Conservation (phyloP, 2,797 vertebrate genomes). For the Falco berigora region DNA sequence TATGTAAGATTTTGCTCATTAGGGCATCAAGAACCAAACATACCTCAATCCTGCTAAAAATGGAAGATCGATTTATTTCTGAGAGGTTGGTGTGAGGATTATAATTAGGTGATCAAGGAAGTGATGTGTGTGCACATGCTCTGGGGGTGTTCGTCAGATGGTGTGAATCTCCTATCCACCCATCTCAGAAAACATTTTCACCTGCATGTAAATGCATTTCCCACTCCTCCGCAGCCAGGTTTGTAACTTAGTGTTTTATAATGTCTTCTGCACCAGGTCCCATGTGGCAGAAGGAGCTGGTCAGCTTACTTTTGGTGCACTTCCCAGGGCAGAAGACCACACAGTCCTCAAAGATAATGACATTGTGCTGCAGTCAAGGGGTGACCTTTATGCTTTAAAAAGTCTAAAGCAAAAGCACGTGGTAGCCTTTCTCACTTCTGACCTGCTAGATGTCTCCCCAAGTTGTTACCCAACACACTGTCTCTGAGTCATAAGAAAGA, state of each 20-base stretch:
- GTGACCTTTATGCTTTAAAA: not conserved
- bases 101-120: not conserved
- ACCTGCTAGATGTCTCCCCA: not conserved
- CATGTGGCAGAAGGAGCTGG: not conserved
- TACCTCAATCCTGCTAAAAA: not conserved
- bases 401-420: not conserved
- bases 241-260: not conserved
- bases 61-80: not conserved
- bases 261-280: not conserved
- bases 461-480: not conserved
- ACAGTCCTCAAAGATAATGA: not conserved
- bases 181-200: constrained; percentile 16
- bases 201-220: constrained; percentile 11
- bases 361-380: not conserved
- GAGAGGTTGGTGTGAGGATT: not conserved
- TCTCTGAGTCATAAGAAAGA: not conserved
- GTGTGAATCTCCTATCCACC: not conserved
- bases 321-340: not conserved
- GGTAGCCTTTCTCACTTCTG: not conserved
- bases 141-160: constrained; percentile 7
- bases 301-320: not conserved
- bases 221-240: not conserved
- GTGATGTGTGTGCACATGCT: not conserved
- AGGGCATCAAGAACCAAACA: not conserved
- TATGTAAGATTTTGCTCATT: not conserved